Conservation (phyloP, 2,888 invertebrate species). For the Icerya purchasi region DNA sequence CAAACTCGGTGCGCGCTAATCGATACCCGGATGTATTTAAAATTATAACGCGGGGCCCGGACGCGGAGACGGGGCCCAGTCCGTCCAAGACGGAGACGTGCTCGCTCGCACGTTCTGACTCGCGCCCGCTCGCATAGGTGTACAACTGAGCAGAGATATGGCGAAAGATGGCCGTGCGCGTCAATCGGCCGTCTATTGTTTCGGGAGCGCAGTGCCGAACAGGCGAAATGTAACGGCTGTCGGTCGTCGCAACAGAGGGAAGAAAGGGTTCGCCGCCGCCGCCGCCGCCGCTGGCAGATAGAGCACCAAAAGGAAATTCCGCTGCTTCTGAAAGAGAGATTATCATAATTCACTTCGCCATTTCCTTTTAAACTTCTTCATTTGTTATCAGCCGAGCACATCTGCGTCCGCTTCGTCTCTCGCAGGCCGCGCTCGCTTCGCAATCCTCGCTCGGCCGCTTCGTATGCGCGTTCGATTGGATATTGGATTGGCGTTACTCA, state of each 20-base stretch:
- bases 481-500: conserved; percentile 15
- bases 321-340: conserved; percentile 10
- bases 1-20: too few relatives aligned
- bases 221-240: background rate
- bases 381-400: too few relatives aligned
- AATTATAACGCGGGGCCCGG: too few relatives aligned
- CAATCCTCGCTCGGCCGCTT: too few relatives aligned
- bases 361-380: conserved; percentile 13
- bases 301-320: too few relatives aligned
- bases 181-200: conserved; percentile 18
- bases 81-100: too few relatives aligned
- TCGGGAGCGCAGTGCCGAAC: conserved; percentile 11
- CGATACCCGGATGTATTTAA: too few relatives aligned
- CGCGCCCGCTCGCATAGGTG: too few relatives aligned
- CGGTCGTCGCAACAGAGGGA: background rate
- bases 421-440: too few relatives aligned
- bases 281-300: too few relatives aligned
- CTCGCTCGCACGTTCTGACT: too few relatives aligned
- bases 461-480: background rate
- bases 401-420: background rate
- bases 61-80: too few relatives aligned
- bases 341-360: conserved; percentile 13
- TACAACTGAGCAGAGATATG: conserved; percentile 15
- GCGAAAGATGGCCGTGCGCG: conserved; percentile 17
- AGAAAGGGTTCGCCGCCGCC: background rate